phyloP scores from a whole-genome alignment of 1,140 invertebrate genomes.

The Limonius californicus region DNA sequence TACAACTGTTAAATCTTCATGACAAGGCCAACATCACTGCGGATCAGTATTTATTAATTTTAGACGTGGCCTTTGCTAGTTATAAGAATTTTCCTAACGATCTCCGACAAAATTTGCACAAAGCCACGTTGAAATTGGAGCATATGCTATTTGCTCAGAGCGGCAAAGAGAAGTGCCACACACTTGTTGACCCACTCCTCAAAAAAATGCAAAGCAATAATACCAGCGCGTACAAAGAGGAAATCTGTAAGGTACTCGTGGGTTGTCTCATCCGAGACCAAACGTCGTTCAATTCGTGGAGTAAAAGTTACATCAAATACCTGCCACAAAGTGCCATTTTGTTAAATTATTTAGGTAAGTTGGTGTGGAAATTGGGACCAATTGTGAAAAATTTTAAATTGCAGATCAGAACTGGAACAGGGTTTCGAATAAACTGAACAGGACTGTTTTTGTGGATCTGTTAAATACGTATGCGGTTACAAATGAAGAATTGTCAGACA shows the following conservation, averaged over 20 bases:
- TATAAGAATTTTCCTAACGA: slow-evolving; percentile 41
- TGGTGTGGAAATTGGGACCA: too few species aligned
- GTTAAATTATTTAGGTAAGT: slow-evolving; percentile 51
- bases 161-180: slow-evolving; percentile 39
- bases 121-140: slow-evolving; percentile 46
- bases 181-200: slow-evolving; percentile 49
- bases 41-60: slow-evolving; percentile 39
- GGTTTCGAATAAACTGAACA: slow-evolving; percentile 19
- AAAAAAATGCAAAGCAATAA: slow-evolving; percentile 46
- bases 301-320: slow-evolving; percentile 53
- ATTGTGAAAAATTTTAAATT: background rate
- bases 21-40: slow-evolving; percentile 22
- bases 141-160: slow-evolving; percentile 32
- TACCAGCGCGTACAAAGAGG: slow-evolving; percentile 44
- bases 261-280: slow-evolving; percentile 51
- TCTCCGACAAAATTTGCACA: slow-evolving; percentile 37
- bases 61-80: slow-evolving; percentile 36
- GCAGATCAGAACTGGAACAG: slow-evolving; percentile 26
- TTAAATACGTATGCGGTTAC: slow-evolving; percentile 28
- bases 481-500: slow-evolving; percentile 35
- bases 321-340: slow-evolving; percentile 49
- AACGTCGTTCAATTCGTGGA: slow-evolving; percentile 54
- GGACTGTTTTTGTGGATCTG: slow-evolving; percentile 30
- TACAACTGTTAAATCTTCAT: slow-evolving; percentile 53
- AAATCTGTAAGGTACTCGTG: slow-evolving; percentile 48